phyloP scores from a whole-genome alignment of 2,113 vertebrate species.

The Sinocyclocheilus grahami region DNA sequence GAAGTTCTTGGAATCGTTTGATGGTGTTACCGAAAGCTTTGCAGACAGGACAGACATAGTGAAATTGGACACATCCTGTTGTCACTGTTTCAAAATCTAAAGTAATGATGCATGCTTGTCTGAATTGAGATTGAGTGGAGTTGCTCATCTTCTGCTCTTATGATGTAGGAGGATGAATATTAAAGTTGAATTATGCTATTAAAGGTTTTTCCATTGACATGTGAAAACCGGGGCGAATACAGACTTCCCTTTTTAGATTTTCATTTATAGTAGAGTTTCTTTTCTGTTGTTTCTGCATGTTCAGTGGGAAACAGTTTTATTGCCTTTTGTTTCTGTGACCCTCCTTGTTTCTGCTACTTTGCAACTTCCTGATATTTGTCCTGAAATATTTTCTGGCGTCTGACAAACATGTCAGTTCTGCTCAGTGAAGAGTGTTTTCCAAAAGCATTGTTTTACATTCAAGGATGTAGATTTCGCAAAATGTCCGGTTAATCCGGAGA shows the following conservation, averaged over 20 bases:
- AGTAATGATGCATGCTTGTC: background rate
- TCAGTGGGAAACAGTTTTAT: background rate
- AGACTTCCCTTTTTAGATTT: background rate
- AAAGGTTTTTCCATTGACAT: background rate
- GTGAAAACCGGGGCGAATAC: background rate
- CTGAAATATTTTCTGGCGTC: background rate
- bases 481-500: background rate
- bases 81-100: background rate
- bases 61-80: slow-evolving; percentile 6
- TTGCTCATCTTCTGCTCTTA: background rate
- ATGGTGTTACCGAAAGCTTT: background rate
- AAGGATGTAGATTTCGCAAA: background rate
- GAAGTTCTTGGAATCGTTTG: background rate
- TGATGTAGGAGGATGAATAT: background rate
- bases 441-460: background rate
- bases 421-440: background rate
- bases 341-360: background rate
- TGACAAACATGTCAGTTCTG: background rate
- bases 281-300: background rate
- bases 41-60: background rate
- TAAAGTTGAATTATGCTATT: background rate
- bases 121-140: background rate
- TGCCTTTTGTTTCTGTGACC: background rate
- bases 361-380: background rate
- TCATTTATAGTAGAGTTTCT: background rate